Base-by-base conservation (phyloP, 2,888 invertebrate genomes). In the Sisyra nigra region DNA sequence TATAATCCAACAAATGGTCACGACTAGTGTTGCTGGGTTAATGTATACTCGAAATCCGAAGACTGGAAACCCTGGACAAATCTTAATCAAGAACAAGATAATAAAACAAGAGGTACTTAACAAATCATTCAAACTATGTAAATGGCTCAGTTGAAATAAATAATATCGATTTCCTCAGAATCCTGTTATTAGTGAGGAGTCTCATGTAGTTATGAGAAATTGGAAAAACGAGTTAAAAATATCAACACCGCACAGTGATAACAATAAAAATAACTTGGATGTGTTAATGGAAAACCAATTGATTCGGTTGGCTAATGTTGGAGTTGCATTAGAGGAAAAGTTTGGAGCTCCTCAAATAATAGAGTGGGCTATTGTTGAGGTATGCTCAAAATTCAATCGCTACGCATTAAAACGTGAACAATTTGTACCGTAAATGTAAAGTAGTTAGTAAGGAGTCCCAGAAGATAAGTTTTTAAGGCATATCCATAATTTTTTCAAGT, bases 41-140 rank as follows among this genome's bases (percentile, higher is more conserved):
- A 60, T 89, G 58, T 89, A 89, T 62, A 83, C 88, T 0, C 68
- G 77, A 14, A 79, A 88, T 58, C 88, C 89, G 0, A 68, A 73
- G 2, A 73, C 72, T 9, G 80, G 78, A 0, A 76, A 82, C 60
- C 77, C 82, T 0, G 63, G 71, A 3, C 56, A 69, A 33, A 68
- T 88, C 47, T 65, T 79, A 9, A 69, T 91, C 50, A 83, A 24
- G 3, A 5, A 7, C 7, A 24, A 24, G 7, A 5, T 24, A 7
- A 24, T 5, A 7, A 24, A 24, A 24, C 24, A 24, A 24, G 24
- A 24, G 24, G 24, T 24, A 5, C 24, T 24, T 7, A 24, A 5
- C 24, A 24, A 24, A 5, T 24, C 7, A 3, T 6, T 33, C 5
- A 33, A 33, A 10, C 9, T 13, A 30, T 30, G 3, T 33, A 11